phyloP scores from a whole-genome alignment of 1,140 invertebrate species.

The Drosophila sturtevanti region DNA sequence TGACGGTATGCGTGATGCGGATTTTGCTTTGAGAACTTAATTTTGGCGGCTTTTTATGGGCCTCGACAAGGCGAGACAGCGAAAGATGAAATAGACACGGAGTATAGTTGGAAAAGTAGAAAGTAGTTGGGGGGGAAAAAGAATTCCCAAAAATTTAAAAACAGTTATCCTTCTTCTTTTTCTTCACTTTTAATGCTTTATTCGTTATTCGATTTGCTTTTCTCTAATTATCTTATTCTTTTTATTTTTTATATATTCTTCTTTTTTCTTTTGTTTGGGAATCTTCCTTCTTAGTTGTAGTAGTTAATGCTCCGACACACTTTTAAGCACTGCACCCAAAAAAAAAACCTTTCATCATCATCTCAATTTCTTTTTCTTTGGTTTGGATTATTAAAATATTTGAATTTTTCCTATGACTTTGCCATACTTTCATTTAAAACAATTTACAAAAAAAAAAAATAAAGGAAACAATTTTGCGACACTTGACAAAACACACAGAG shows the following conservation, averaged over 20 bases:
- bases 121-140: constrained; percentile 4
- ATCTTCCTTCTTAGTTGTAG: no score
- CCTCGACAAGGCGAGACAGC: constrained; percentile 56
- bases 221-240: neutral
- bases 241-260: neutral
- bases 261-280: no score
- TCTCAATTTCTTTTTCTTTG: neutral
- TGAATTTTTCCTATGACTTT: neutral
- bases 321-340: neutral
- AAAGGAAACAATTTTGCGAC: neutral
- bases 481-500: constrained; percentile 1
- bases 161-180: neutral
- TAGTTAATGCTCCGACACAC: no score
- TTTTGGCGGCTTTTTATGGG: constrained; percentile 79
- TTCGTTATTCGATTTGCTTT: no score
- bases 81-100: constrained; percentile 29
- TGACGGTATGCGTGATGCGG: constrained; percentile 80
- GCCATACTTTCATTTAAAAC: neutral
- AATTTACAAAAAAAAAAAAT: neutral
- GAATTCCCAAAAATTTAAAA: neutral
- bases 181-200: neutral
- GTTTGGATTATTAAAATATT: constrained; percentile 2
- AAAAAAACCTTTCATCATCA: neutral
- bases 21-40: constrained; percentile 82
- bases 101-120: constrained; percentile 15